phyloP scores from a whole-genome alignment of 2,113 vertebrate species.

The Oryzias celebensis region DNA sequence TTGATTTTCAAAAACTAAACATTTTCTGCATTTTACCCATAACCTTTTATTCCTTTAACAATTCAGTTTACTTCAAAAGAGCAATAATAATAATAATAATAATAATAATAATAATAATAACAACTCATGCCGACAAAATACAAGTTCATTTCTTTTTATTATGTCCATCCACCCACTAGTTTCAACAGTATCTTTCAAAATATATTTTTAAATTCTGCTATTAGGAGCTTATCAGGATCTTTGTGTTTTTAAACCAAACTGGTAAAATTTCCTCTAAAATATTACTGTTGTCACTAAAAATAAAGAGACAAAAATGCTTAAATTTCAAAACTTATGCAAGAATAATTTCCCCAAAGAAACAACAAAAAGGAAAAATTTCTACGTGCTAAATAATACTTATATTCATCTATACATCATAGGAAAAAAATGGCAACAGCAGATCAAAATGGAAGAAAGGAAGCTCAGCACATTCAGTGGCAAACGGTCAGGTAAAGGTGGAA shows the following conservation, averaged over 20 bases:
- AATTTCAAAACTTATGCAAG: slow-evolving; percentile 23
- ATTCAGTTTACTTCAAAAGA: not conserved
- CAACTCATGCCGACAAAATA: slow-evolving; percentile 1
- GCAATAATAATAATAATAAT: not conserved
- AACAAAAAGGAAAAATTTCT: slow-evolving; percentile 19
- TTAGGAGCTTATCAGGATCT: slow-evolving; percentile 32
- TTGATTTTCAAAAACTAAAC: no score
- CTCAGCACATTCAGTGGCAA: slow-evolving; percentile 27
- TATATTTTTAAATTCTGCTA: slow-evolving; percentile 4
- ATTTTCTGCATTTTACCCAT: no score
- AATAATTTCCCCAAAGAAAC: slow-evolving; percentile 45
- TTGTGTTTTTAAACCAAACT: slow-evolving; percentile 29
- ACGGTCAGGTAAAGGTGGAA: not conserved
- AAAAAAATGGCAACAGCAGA: slow-evolving; percentile 38
- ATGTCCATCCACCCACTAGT: slow-evolving; percentile 40
- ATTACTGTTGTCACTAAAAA: slow-evolving; percentile 31
- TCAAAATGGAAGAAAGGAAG: slow-evolving; percentile 20
- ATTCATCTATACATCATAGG: slow-evolving; percentile 37
- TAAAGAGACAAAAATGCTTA: slow-evolving; percentile 20
- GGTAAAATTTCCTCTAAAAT: slow-evolving; percentile 3
- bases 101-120: slow-evolving; percentile 7
- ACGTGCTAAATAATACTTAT: slow-evolving; percentile 50
- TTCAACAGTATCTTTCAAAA: slow-evolving; percentile 36
- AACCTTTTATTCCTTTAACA: not conserved
- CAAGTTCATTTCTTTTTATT: slow-evolving; percentile 58